Conservation (phyloP, 2,113 vertebrate genomes). For the Caloenas nicobarica region DNA sequence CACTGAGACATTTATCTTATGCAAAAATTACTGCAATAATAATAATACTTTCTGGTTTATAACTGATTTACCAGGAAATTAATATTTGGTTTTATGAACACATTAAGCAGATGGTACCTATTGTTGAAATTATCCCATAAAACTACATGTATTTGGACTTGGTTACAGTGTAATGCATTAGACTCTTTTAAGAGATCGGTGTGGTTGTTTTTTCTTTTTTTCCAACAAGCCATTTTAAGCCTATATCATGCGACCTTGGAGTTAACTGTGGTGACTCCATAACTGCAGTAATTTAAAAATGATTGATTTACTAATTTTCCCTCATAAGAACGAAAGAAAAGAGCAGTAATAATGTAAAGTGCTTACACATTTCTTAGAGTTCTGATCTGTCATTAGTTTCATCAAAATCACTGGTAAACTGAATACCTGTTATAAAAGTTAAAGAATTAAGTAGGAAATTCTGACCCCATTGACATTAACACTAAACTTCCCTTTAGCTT, state of each 20-base stretch:
- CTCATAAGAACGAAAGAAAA: neutral
- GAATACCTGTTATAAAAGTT: neutral
- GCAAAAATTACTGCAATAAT: conserved; percentile 43
- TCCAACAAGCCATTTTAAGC: neutral
- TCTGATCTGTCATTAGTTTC: neutral
- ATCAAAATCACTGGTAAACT: neutral
- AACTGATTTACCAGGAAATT: conserved; percentile 51
- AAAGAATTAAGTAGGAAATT: neutral
- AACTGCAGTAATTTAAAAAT: neutral
- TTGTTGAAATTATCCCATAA: conserved; percentile 42
- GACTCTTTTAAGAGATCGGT: neutral
- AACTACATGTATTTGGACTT: neutral
- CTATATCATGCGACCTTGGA: neutral
- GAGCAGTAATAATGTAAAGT: neutral
- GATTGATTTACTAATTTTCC: neutral
- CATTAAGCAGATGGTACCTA: conserved; percentile 51
- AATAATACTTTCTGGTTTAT: conserved; percentile 36
- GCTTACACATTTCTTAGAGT: neutral
- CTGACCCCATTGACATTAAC: neutral
- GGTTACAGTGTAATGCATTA: neutral
- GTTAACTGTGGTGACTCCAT: neutral
- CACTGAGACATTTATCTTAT: conserved; percentile 11
- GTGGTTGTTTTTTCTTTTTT: neutral
- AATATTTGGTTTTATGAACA: conserved; percentile 55
- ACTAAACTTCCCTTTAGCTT: neutral